Evolutionary conservation across 2,113 vertebrate genomes (phyloP), one percentile per base, ranked within the genome.

Genomic region (Sisor rabdophorus): DNA sequence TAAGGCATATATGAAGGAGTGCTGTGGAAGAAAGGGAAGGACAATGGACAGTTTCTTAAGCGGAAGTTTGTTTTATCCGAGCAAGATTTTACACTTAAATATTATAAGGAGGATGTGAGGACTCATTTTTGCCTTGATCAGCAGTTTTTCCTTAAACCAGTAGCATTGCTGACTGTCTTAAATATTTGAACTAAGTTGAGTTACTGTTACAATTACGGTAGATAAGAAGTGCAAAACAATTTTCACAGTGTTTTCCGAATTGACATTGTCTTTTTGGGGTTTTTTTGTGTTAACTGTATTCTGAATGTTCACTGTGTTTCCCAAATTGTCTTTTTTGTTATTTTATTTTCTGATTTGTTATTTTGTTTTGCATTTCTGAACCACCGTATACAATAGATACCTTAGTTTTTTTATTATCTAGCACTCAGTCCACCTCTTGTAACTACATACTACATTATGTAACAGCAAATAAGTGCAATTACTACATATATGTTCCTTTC

Each of bases 21-120:
- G 48, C 80, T 93, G 69, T 92, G 88, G 91, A 93, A 93, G 77
- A 92, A 92, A 81, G 90, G 90, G 26, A 91, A 88, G 79, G 88
- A 90, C 40, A 92, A 88, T 8, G 52, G 77, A 12, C 89, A 90
- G 75, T 93, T 91, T 82, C 79, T 88, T 58, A 88, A 88, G 85
- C 89, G 92, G 86, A 93, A 89, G 84, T 93, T 93, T 32, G 83
- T 90, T 1, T 86, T 93, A 61, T 90, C 89, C 1, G 88, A 90
- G 79, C 78, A 75, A 3, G 91, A 91, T 28, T 91, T 91, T 36
- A 89, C 87, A 2, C 86, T 93, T 74, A 83, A 76, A 22, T 93
- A 93, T 82, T 92, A 85, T 85, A 92, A 89, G 82, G 89, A 91
- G 36, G 84, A 90, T 74, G 92, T 93, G 83, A 88, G 91, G 81